Evolutionary conservation across 2,113 vertebrate species (phyloP).

Genomic region (Abramis brama): DNA sequence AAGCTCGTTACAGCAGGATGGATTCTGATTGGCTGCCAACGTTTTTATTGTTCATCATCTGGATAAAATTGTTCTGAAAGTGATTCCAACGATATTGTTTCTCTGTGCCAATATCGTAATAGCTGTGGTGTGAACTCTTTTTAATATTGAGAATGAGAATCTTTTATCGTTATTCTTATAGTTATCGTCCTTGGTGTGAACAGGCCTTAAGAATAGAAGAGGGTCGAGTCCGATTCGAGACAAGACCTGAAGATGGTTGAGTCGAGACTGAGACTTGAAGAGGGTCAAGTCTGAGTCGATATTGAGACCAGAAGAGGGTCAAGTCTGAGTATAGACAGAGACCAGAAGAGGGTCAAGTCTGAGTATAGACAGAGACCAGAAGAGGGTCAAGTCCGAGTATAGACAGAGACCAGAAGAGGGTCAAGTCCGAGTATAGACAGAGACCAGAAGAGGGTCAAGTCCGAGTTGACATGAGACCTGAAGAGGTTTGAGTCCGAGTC

Average conservation of each 20-base stretch:
- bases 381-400: not conserved
- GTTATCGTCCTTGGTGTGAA: too few species aligned
- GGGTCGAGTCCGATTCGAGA: not conserved
- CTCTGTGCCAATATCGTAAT: too few species aligned
- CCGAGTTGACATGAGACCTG: not conserved
- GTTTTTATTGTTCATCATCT: too few species aligned
- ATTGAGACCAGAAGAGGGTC: not conserved
- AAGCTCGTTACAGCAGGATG: too few species aligned
- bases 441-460: not conserved
- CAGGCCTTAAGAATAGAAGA: not conserved
- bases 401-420: not conserved
- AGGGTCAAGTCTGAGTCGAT: not conserved
- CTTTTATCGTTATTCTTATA: too few species aligned
- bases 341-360: not conserved
- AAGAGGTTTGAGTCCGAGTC: not conserved
- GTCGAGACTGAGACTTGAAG: not conserved
- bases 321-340: not conserved
- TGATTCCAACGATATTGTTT: too few species aligned
- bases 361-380: not conserved
- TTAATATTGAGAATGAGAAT: too few species aligned
- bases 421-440: not conserved
- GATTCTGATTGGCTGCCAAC: too few species aligned
- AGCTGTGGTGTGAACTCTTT: too few species aligned
- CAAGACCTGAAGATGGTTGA: not conserved
- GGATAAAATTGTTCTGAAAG: too few species aligned